These are phyloP conservation scores for Caenorhabditis sp. DNA, from an alignment of 2,888 invertebrate species.

Conservation along the genomic window DNA sequence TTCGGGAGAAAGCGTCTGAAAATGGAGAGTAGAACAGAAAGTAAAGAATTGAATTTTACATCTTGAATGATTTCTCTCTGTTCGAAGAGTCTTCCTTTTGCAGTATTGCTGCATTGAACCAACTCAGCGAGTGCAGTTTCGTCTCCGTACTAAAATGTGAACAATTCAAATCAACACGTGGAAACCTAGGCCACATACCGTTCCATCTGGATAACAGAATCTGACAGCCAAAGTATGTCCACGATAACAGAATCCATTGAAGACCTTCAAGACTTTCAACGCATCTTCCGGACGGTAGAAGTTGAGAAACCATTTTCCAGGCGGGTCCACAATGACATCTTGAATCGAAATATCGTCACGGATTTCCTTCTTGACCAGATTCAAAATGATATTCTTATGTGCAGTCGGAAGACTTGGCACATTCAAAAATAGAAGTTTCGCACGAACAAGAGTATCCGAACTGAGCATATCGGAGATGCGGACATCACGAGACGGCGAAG, in stretches of 20 bases:
- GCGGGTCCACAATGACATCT: slow-evolving; percentile 45
- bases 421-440: slow-evolving; percentile 64
- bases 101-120: slow-evolving; percentile 48
- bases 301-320: slow-evolving; percentile 64
- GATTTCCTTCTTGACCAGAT: slow-evolving; percentile 55
- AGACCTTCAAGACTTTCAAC: slow-evolving; percentile 52
- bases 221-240: slow-evolving; percentile 49
- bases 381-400: slow-evolving; percentile 62
- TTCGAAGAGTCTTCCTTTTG: slow-evolving; percentile 24
- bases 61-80: slow-evolving; percentile 52
- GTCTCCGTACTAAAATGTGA: slow-evolving; percentile 60
- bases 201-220: slow-evolving; percentile 66
- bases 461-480: slow-evolving; percentile 61
- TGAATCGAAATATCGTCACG: slow-evolving; percentile 59
- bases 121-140: slow-evolving; percentile 55
- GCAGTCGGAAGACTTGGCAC: slow-evolving; percentile 61
- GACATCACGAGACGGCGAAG: slow-evolving; percentile 44
- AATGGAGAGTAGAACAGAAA: not conserved
- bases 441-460: slow-evolving; percentile 61
- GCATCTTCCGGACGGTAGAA: slow-evolving; percentile 69
- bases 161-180: not conserved
- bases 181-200: slow-evolving; percentile 33
- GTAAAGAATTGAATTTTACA: slow-evolving; percentile 12
- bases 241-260: slow-evolving; percentile 62
- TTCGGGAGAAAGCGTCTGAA: slow-evolving; percentile 35